phyloP scores from a whole-genome alignment of 2,888 invertebrate species.

The Rhamphomyia laevipes region DNA sequence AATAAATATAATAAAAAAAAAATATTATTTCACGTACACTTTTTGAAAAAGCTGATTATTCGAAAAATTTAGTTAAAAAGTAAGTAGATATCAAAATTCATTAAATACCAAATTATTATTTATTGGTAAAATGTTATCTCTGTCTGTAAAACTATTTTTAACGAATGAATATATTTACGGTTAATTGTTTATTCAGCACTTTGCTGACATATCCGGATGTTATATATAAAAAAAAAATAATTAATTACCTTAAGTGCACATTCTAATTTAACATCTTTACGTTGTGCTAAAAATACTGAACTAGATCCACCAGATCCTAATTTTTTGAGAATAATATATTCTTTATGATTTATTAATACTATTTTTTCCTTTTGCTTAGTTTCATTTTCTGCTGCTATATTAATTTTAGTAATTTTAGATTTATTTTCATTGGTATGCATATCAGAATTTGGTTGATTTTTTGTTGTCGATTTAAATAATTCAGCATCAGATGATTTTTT shows the following conservation, averaged over 20 bases:
- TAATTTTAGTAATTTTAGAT: conserved; percentile 1
- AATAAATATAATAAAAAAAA: conserved; percentile 8
- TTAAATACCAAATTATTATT: too few relatives aligned
- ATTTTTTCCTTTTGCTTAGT: conserved; percentile 31
- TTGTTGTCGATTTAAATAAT: conserved; percentile 15
- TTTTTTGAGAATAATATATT: conserved; percentile 60
- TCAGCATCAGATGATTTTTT: conserved; percentile 24
- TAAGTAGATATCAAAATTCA: too few relatives aligned
- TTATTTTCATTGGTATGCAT: neutral
- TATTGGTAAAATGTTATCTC: too few relatives aligned
- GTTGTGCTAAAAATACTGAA: conserved; percentile 49
- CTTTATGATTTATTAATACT: conserved; percentile 54
- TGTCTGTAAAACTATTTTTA: too few relatives aligned
- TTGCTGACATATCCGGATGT: too few relatives aligned
- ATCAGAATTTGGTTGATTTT: conserved; percentile 1
- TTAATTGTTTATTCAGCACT: neutral
- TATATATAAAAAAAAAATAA: too few relatives aligned
- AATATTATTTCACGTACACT: too few relatives aligned
- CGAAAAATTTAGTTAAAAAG: too few relatives aligned
- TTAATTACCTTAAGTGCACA: conserved; percentile 30
- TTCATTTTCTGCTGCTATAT: neutral
- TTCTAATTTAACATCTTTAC: conserved; percentile 24
- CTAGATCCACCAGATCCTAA: conserved; percentile 87
- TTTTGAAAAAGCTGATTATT: too few relatives aligned
- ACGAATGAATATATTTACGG: neutral